Evolutionary conservation across 1,140 invertebrate genomes (phyloP).

Genomic region (Megalopta genalis): DNA sequence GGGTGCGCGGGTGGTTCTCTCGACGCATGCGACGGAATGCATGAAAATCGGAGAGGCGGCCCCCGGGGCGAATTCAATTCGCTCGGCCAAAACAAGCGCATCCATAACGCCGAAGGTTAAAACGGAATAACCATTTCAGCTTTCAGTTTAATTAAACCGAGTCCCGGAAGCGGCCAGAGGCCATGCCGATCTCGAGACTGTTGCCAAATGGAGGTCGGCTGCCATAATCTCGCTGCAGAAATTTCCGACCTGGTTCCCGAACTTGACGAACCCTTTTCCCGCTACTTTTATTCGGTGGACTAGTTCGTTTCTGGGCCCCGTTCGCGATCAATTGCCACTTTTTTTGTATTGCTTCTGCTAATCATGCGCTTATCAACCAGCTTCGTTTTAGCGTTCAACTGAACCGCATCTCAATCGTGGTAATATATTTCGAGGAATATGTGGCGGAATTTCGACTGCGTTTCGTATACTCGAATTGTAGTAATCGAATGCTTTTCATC

Average conservation of each 20-base stretch:
- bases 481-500: no score
- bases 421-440: no score
- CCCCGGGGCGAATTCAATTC: slow-evolving; percentile 9
- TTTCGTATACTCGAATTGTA: no score
- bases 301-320: no score
- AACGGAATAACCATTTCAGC: slow-evolving; percentile 20
- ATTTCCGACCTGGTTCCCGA: background rate
- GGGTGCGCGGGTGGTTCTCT: background rate
- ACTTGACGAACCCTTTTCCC: no score
- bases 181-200: background rate
- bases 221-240: background rate
- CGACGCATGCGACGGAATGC: background rate
- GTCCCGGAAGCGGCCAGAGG: slow-evolving; percentile 1
- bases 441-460: no score
- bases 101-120: slow-evolving; percentile 14
- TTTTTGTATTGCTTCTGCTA: no score
- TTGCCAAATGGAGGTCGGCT: background rate
- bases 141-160: slow-evolving; percentile 53
- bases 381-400: no score
- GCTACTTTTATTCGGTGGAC: no score
- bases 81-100: slow-evolving; percentile 29
- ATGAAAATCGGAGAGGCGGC: background rate
- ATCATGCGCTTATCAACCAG: no score
- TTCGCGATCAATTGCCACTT: no score
- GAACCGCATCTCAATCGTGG: no score